Conservation (phyloP, 2,113 vertebrate species). For the Promerops cafer region DNA sequence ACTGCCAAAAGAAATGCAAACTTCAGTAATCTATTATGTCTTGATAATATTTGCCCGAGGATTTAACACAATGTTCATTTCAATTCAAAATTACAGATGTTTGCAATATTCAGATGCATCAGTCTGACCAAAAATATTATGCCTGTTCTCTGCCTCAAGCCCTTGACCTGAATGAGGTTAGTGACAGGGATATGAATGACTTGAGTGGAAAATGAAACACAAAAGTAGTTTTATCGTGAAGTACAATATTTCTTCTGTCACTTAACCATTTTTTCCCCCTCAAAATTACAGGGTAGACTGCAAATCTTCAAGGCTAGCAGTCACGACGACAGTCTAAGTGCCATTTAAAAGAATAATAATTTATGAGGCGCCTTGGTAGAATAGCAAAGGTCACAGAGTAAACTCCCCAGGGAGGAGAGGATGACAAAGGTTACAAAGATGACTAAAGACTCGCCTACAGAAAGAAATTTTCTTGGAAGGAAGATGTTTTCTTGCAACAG, state of each 20-base stretch:
- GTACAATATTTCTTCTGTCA: conserved; percentile 71
- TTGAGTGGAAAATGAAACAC: conserved; percentile 60
- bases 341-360: conserved; percentile 70
- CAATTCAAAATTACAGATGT: conserved; percentile 59
- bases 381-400: conserved; percentile 34
- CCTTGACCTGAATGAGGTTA: conserved; percentile 75
- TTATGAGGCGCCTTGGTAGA: conserved; percentile 26
- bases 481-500: background rate
- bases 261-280: conserved; percentile 56
- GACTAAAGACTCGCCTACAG: conserved; percentile 13
- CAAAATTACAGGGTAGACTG: conserved; percentile 64
- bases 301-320: conserved; percentile 68
- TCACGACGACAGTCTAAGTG: conserved; percentile 49
- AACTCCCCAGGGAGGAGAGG: background rate
- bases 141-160: conserved; percentile 50
- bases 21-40: conserved; percentile 14
- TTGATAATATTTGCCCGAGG: conserved; percentile 19
- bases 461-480: background rate
- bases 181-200: conserved; percentile 70
- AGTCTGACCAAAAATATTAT: conserved; percentile 55
- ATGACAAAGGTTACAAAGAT: conserved; percentile 45
- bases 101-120: conserved; percentile 49
- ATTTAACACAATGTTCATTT: conserved; percentile 47
- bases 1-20: conserved; percentile 2
- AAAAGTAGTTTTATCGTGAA: conserved; percentile 65